Base-by-base conservation (phyloP, 2,888 invertebrate genomes). In the Pseudeuparius sepicola region DNA sequence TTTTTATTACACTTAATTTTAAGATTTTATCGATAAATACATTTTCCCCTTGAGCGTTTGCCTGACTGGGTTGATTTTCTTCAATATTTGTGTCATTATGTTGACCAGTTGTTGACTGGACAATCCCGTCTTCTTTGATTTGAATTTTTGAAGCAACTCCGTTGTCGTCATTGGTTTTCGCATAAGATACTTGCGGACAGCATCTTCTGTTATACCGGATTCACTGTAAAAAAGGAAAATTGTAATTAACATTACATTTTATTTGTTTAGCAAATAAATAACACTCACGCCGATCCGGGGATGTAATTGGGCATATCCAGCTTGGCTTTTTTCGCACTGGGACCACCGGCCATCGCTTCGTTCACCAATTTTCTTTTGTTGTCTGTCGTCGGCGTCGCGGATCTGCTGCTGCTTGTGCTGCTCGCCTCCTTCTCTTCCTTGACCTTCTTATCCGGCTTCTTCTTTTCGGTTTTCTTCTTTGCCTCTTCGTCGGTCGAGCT, bases 121-220 rank as follows among this genome's bases (percentile, higher is more conserved):
- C 31, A 93, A 73, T 3, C 90, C 90, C 6, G 87, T 86, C 53
- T 90, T 87, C 63, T 93, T 92, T 23, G 86, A 86, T 59, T 90
- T 92, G 67, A 96, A 92, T 66, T 96, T 96, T 45, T 90, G 89
- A 25, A 96, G 65, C 17, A 96, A 67, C 56, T 97, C 96, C 0
- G 90, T 96, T 0, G 96, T 88, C 0, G 97, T 97, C 85, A 97
- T 93, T 1, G 97, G 98, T 56, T 97, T 97, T 6, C 97, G 75
- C 61, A 87, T 84, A 17, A 98, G 67, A 64, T 98, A 97, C 10
- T 94, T 77, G 2, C 94, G 71, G 4, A 98, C 92, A 0, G 90
- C 86, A 52, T 94, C 94, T 58, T 96, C 94, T 0, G 89, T 89
- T 20, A 93, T 89, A 31, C 88, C 88, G 56, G 84, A 85, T 50